phyloP scores from a whole-genome alignment of 2,888 invertebrate genomes.

The Stenchaetothrips biformis region DNA sequence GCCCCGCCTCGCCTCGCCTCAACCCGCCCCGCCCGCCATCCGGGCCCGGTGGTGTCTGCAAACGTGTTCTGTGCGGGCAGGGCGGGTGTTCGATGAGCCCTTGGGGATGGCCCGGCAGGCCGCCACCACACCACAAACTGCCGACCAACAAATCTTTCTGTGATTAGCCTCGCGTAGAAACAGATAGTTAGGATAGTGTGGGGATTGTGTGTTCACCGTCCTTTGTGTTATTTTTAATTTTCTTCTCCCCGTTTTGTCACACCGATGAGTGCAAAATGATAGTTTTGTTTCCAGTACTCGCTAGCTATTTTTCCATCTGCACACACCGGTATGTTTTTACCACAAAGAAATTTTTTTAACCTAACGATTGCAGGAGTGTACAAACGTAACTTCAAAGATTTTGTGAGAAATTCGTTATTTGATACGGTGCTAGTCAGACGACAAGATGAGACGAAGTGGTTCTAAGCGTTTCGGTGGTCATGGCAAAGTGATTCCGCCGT shows the following conservation, averaged over 20 bases:
- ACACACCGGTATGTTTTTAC: slow-evolving; percentile 1
- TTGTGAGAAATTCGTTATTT: neutral
- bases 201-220: neutral
- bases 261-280: slow-evolving; percentile 8
- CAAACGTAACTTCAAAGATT: neutral
- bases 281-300: neutral
- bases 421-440: slow-evolving; percentile 22
- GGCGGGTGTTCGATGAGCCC: neutral
- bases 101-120: neutral
- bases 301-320: slow-evolving; percentile 4
- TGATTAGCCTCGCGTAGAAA: slow-evolving; percentile 19
- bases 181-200: slow-evolving; percentile 13
- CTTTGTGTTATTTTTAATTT: neutral
- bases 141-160: slow-evolving; percentile 18
- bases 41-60: neutral
- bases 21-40: neutral
- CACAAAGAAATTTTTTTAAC: neutral
- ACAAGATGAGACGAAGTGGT: neutral
- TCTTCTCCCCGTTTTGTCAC: neutral
- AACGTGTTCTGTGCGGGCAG: neutral
- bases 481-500: neutral
- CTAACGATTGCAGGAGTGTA: neutral
- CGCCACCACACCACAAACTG: neutral
- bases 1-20: neutral
- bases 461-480: neutral